Evolutionary conservation across 2,888 invertebrate species (phyloP).

Genomic region (Tachina fera): DNA sequence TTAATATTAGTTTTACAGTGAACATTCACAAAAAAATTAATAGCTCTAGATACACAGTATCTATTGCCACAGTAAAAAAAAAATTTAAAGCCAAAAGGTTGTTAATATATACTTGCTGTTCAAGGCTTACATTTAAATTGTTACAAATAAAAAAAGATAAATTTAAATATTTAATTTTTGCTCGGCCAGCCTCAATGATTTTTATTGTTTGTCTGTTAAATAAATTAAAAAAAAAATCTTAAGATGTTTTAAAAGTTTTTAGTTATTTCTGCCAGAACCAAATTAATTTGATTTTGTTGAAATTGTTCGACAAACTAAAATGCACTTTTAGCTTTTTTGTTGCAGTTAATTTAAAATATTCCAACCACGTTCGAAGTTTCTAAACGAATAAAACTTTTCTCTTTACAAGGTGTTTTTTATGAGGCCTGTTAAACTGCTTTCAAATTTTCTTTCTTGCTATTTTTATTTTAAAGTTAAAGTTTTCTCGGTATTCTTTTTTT

Average conservation of each 20-base stretch:
- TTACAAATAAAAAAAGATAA: background rate
- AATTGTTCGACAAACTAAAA: slow-evolving; percentile 48
- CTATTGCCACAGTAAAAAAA: slow-evolving; percentile 6
- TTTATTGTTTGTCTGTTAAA: background rate
- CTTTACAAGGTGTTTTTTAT: slow-evolving; percentile 38
- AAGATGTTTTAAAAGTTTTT: background rate
- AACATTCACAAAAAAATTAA: slow-evolving; percentile 42
- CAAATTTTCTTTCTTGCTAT: background rate
- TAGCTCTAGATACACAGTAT: background rate
- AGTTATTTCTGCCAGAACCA: background rate
- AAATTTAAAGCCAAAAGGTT: slow-evolving; percentile 21
- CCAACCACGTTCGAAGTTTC: slow-evolving; percentile 14
- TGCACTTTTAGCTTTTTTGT: slow-evolving; percentile 10
- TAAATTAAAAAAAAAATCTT: slow-evolving; percentile 31
- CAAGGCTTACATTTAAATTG: slow-evolving; percentile 5
- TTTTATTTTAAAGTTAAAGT: slow-evolving; percentile 24
- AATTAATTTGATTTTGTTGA: slow-evolving; percentile 47
- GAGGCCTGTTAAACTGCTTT: slow-evolving; percentile 31
- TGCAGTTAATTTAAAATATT: slow-evolving; percentile 30
- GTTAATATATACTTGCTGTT: background rate
- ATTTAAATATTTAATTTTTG: background rate
- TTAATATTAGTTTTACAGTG: background rate
- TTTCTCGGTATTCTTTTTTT: background rate
- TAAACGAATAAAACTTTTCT: slow-evolving; percentile 34
- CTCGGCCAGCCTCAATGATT: background rate